These are phyloP conservation scores for Sacculina carcini DNA, from an alignment of 2,888 invertebrate genomes.

Conservation along the genomic window DNA sequence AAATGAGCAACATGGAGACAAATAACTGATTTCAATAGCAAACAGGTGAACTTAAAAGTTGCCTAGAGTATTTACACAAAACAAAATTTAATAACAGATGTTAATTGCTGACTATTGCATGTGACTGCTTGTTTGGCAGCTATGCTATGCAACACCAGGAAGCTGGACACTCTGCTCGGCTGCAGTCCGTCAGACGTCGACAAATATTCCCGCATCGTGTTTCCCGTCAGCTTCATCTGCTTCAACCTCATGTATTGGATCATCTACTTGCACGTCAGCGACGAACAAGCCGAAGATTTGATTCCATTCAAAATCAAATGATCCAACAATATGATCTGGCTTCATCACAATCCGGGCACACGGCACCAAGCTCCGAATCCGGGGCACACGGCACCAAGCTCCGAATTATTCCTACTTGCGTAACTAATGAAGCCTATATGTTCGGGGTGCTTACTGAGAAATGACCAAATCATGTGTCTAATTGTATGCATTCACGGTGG, in stretches of 20 bases:
- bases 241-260: slow-evolving; percentile 98
- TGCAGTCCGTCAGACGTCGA: slow-evolving; percentile 94
- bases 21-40: too few species aligned
- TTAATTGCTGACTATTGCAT: too few species aligned
- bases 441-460: too few species aligned
- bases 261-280: slow-evolving; percentile 82
- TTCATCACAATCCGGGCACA: too few species aligned
- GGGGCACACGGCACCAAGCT: too few species aligned
- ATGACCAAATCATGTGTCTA: too few species aligned
- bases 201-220: slow-evolving; percentile 93
- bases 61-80: neutral
- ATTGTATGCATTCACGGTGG: too few species aligned
- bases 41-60: neutral
- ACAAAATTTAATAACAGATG: neutral
- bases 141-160: neutral
- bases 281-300: slow-evolving; percentile 79
- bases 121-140: neutral
- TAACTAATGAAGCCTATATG: too few species aligned
- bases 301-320: slow-evolving; percentile 24
- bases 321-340: too few species aligned
- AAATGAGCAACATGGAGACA: too few species aligned
- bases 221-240: slow-evolving; percentile 92
- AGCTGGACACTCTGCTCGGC: slow-evolving; percentile 45
- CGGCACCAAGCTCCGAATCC: too few species aligned
- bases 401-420: too few species aligned